Base-by-base conservation (phyloP, 2,888 invertebrate species). In the Minunthozetes semirufus region DNA sequence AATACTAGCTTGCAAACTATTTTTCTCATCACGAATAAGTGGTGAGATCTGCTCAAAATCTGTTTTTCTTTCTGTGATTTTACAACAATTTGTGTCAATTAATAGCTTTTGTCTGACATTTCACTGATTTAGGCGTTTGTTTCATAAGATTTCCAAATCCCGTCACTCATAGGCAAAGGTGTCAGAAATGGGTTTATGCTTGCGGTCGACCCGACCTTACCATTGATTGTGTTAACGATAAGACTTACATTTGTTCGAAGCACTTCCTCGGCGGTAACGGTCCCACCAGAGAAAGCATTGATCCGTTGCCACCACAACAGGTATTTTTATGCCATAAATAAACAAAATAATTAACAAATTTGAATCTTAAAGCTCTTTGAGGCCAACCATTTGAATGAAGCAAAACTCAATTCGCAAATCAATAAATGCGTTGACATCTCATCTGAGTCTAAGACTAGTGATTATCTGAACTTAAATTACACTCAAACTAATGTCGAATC, bases 241-340 rank as follows among this genome's bases (percentile, higher is more conserved):
- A 63, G 38, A 63, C 63, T n/a, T 63, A 33, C 19, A 63, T 63
- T n/a, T 63, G 63, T 63, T 63, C 63, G 11, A 63, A 63, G 27
- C 63, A 63, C 27, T 63, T 63, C 27, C 17, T 63, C 63, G 63
- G 63, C 63, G 63, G 63, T 19, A 63, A 63, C 63, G 63, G 63
- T 6, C 63, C 63, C 1, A 63, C 63, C 4, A 33, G 6, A 19
- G 38, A 29, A 8, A 29, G 19, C 38, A 17, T 19, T 5, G 63
- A 63, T n/a, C 63, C 63, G 0, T 19, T 63, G n/a, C n/a, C 38
- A 8, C 63, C 63, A 17, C 17, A 29, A 38, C 63, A 63, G 38
- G 63, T 63, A 63, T 61, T 61, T 6, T 50, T 5, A 50, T 50
- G n/a, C n/a, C n/a, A n/a, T 48, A n/a, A 53, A 9, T 53, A 13